phyloP scores from a whole-genome alignment of 2,113 vertebrate species.

The Syngnathoides biaculeatus region DNA sequence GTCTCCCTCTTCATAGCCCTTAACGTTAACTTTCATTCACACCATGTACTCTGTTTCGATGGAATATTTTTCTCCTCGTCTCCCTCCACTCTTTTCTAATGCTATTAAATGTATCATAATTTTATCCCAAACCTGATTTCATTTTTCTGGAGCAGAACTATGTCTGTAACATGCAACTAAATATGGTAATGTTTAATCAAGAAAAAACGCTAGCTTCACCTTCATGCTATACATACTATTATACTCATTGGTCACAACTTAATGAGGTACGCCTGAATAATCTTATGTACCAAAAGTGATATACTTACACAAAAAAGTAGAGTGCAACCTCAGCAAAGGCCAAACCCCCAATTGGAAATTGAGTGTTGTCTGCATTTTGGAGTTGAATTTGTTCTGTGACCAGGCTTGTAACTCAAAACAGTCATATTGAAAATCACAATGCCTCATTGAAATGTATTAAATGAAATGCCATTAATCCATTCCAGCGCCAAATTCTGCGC shows the following conservation, averaged over 20 bases:
- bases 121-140: background rate
- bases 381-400: no score
- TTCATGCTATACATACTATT: background rate
- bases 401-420: no score
- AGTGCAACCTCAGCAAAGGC: no score
- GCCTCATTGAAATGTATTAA: no score
- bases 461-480: no score
- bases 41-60: slow-evolving; percentile 23
- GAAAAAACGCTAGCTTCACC: background rate
- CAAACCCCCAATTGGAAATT: no score
- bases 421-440: no score
- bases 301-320: no score
- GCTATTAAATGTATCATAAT: background rate
- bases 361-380: no score
- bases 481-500: no score
- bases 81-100: background rate
- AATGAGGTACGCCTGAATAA: background rate
- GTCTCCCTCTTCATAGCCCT: slow-evolving; percentile 54
- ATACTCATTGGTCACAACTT: background rate
- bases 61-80: slow-evolving; percentile 6
- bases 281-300: background rate
- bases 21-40: slow-evolving; percentile 59
- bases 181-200: background rate
- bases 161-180: background rate
- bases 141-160: background rate